These are phyloP conservation scores for Osedax fenrisi DNA, from an alignment of 2,888 invertebrate genomes.

Conservation along the genomic window DNA sequence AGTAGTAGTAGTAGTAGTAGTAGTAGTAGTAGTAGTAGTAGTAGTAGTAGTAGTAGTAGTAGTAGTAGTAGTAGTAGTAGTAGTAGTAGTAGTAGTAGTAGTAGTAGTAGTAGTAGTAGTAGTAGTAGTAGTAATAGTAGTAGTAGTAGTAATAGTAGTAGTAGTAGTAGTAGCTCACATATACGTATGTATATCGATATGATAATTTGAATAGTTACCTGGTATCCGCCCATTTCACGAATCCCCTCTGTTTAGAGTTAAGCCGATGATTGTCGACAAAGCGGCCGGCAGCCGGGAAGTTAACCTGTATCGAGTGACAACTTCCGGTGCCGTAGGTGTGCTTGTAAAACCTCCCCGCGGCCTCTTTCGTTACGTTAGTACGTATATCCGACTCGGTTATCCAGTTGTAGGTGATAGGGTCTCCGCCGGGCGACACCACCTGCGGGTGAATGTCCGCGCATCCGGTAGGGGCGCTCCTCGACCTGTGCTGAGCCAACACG, in stretches of 20 bases:
- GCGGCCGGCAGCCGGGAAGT: neutral
- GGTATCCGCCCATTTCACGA: neutral
- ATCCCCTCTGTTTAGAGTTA: neutral
- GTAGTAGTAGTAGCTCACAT: neutral
- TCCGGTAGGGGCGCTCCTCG: neutral
- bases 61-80: conserved; percentile 8
- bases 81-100: conserved; percentile 7
- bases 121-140: conserved; percentile 11
- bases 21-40: conserved; percentile 21
- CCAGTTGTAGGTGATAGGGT: neutral
- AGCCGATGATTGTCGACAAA: neutral
- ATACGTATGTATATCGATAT: too few species aligned
- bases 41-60: conserved; percentile 19
- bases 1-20: conserved; percentile 20
- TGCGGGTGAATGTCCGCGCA: neutral
- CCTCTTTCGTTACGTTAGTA: neutral
- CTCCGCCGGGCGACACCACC: neutral
- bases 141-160: conserved; percentile 10
- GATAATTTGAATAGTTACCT: too few species aligned
- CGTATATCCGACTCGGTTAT: conserved; percentile 8
- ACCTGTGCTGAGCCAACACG: neutral
- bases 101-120: conserved; percentile 17
- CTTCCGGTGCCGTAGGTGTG: conserved; percentile 11
- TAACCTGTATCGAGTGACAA: conserved; percentile 4
- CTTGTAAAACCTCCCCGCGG: conserved; percentile 8